Base-by-base conservation (phyloP, 2,113 vertebrate genomes). In the Phylloscopus whistleri region DNA sequence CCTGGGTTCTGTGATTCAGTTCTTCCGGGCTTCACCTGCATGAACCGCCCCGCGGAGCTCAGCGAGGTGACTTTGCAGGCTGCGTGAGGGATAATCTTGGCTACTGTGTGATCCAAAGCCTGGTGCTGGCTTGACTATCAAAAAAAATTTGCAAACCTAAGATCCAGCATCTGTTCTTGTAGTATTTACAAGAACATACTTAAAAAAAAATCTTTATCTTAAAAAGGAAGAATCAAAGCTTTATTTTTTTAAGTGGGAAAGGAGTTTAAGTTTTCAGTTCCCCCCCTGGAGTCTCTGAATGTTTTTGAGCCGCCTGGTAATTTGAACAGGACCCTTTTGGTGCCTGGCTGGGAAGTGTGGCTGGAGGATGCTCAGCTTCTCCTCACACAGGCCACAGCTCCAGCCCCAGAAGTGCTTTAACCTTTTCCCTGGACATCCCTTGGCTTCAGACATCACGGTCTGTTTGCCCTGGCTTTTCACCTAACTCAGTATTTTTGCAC, bases 21-120 rank as follows among this genome's bases (percentile, higher is more conserved):
- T 43, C 16, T 22, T 11, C 2, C 0, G 21, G 24, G 28, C 59
- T 82, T 43, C 31, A 56, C 0, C 27, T 21, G 8, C 53, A 4
- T 2, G 15, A 80, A 4, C 22, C 2, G 1, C 12, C 16, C 39
- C 22, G 2, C 11, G 69, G 30, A 44, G 69, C 85, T 69, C 72
- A 3, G 3, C 2, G 56, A 1, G 4, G 22, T 0, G 6, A 2
- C 31, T 28, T 6, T 5, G 21, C 1, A 4, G 78, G 37, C 58
- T 49, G 10, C 23, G 6, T 12, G 56, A 31, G 60, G 48, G 49
- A 35, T 27, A 3, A 4, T 28, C 11, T 21, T 16, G 49, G 30
- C 43, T n/a, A 1, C 55, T 8, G 33, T 18, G 0, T 3, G 31
- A 70, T 33, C 64, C 66, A 35, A 39, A 59, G 30, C 3, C 7